These are phyloP conservation scores for Lycaena phlaeas DNA, from an alignment of 2,888 invertebrate species.

Conservation along the genomic window DNA sequence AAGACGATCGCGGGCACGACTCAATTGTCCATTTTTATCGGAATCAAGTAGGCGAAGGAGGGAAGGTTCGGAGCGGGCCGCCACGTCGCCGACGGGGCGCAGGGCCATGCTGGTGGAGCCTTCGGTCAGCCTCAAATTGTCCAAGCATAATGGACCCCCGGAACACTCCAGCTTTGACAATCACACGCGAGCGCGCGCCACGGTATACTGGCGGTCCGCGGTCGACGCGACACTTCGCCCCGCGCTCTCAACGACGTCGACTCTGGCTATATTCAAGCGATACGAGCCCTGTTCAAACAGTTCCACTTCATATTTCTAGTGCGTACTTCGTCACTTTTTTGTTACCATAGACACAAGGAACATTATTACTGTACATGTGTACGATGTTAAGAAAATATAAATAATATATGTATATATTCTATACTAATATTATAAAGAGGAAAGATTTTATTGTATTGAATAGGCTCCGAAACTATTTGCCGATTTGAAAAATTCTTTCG, in stretches of 20 bases:
- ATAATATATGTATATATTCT: no score
- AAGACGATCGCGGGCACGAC: constrained; percentile 58
- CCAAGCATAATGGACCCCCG: constrained; percentile 67
- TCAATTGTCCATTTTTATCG: constrained; percentile 56
- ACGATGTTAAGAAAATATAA: no score
- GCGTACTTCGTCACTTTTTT: constrained; percentile 6
- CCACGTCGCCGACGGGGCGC: constrained; percentile 54
- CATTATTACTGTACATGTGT: not conserved
- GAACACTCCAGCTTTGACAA: constrained; percentile 65
- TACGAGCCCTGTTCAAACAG: constrained; percentile 44
- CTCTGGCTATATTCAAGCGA: constrained; percentile 30
- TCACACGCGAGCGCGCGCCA: constrained; percentile 61
- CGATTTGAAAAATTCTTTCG: no score
- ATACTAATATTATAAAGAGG: no score
- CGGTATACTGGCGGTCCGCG: constrained; percentile 60
- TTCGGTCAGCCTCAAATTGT: constrained; percentile 61
- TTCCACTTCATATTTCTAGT: not conserved
- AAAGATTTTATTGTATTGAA: no score
- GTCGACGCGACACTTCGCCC: constrained; percentile 32
- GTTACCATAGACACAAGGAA: constrained; percentile 4
- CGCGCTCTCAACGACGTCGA: constrained; percentile 38
- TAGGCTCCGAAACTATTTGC: no score
- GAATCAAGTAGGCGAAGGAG: constrained; percentile 55
- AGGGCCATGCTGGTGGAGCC: constrained; percentile 40
- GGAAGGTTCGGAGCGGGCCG: constrained; percentile 56